A percentile compares a stretch with the other conserved stretches of the same genome.
phyloP scores from a whole-genome alignment of 2,888 invertebrate genomes.

The Cephus runcator region DNA sequence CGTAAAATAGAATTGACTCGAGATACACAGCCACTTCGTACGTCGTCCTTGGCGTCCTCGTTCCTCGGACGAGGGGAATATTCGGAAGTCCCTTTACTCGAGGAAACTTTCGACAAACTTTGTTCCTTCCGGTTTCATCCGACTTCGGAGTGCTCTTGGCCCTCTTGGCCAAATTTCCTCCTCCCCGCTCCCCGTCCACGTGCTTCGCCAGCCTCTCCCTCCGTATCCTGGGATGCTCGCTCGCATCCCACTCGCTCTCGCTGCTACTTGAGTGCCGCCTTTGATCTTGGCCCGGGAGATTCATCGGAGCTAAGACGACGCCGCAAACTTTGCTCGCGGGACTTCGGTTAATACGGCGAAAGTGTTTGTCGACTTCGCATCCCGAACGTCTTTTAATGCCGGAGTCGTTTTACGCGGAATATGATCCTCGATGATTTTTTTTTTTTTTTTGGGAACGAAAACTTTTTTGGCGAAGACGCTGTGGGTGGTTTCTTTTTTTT shows the following conservation, averaged over 20 bases:
- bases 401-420: neutral
- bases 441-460: no score
- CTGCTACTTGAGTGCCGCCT: neutral
- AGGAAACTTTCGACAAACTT: neutral
- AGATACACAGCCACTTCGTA: neutral
- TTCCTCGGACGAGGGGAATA: neutral
- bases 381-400: neutral
- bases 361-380: neutral
- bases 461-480: no score
- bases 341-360: neutral
- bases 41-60: neutral
- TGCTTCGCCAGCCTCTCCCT: neutral
- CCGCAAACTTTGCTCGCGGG: neutral
- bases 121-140: neutral
- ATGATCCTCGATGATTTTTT: neutral
- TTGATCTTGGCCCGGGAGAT: neutral
- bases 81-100: neutral
- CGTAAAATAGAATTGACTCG: neutral
- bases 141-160: neutral
- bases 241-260: neutral
- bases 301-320: neutral
- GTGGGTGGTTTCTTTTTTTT: no score
- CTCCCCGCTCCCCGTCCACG: neutral
- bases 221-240: neutral
- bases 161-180: neutral